phyloP scores from a whole-genome alignment of 1,140 invertebrate species.

The Orius insidiosus region DNA sequence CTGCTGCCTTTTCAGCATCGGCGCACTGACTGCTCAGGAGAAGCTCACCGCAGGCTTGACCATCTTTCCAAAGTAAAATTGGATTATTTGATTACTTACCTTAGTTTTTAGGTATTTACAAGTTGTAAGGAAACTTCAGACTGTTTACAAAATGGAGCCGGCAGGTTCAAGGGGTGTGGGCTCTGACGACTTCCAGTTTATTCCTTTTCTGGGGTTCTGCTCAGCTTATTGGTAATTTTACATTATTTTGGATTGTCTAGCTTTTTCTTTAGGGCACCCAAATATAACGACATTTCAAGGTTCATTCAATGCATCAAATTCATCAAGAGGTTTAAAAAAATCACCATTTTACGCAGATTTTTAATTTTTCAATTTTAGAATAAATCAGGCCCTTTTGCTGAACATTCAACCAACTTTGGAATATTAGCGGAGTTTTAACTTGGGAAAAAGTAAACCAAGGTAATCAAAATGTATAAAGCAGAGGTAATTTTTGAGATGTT shows the following conservation, averaged over 20 bases:
- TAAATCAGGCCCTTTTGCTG: conserved; percentile 94
- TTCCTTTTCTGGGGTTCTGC: conserved; percentile 99
- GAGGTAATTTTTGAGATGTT: conserved; percentile 59
- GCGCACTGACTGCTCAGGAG: conserved; percentile 54
- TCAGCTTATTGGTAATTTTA: conserved; percentile 65
- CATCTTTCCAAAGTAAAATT: conserved; percentile 41
- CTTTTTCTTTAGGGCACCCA: conserved; percentile 15
- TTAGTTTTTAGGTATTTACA: conserved; percentile 61
- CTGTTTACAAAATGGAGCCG: conserved; percentile 93
- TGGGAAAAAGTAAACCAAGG: conserved; percentile 95
- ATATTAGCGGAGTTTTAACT: conserved; percentile 79
- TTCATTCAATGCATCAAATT: conserved; percentile 89
- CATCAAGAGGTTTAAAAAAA: conserved; percentile 49
- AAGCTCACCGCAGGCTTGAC: conserved; percentile 53
- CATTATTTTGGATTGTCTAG: too few relatives aligned
- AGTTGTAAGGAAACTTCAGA: conserved; percentile 71
- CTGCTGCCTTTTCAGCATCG: conserved; percentile 85
- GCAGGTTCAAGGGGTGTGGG: conserved; percentile 99
- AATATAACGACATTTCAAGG: conserved; percentile 57
- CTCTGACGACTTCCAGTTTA: conserved; percentile 98
- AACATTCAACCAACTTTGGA: conserved; percentile 99
- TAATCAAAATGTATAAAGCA: conserved; percentile 98
- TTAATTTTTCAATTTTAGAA: conserved; percentile 39
- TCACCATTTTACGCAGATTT: conserved; percentile 6
- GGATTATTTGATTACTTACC: conserved; percentile 12